These are phyloP conservation scores for Patagioenas fasciata DNA, from an alignment of 2,113 vertebrate genomes.

Conservation along the genomic window DNA sequence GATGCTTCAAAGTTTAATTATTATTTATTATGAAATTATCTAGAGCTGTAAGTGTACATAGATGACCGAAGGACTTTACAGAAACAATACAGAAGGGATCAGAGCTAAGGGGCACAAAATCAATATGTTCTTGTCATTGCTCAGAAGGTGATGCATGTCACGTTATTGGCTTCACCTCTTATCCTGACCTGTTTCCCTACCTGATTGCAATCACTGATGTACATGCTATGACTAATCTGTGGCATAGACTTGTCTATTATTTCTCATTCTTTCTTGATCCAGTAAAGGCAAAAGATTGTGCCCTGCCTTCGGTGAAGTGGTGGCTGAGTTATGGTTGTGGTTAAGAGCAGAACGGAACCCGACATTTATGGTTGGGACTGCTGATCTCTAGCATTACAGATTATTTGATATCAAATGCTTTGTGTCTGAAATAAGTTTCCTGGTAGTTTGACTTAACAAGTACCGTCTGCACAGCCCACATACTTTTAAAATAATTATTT, in stretches of 20 bases:
- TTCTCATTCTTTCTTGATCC: background rate
- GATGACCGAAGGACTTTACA: background rate
- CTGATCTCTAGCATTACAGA: conserved; percentile 32
- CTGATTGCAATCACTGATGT: conserved; percentile 22
- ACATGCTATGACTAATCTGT: background rate
- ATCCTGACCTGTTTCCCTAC: background rate
- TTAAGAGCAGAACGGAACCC: background rate
- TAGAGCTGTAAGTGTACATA: background rate
- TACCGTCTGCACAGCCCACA: conserved; percentile 62
- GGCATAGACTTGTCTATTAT: background rate
- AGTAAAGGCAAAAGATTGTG: background rate
- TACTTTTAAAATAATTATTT: conserved; percentile 73
- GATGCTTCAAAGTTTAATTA: background rate
- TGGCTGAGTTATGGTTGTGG: background rate
- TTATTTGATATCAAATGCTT: conserved; percentile 56
- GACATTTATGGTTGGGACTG: background rate
- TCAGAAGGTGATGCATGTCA: background rate
- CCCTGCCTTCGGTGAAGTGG: background rate
- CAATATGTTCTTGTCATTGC: background rate
- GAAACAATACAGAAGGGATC: background rate
- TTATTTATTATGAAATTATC: background rate
- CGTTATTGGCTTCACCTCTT: background rate
- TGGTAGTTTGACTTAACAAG: conserved; percentile 68
- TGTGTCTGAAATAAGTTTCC: conserved; percentile 63
- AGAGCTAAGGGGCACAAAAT: background rate